Conservation (phyloP, 2,797 vertebrate genomes). For the Oophaga sylvatica region DNA sequence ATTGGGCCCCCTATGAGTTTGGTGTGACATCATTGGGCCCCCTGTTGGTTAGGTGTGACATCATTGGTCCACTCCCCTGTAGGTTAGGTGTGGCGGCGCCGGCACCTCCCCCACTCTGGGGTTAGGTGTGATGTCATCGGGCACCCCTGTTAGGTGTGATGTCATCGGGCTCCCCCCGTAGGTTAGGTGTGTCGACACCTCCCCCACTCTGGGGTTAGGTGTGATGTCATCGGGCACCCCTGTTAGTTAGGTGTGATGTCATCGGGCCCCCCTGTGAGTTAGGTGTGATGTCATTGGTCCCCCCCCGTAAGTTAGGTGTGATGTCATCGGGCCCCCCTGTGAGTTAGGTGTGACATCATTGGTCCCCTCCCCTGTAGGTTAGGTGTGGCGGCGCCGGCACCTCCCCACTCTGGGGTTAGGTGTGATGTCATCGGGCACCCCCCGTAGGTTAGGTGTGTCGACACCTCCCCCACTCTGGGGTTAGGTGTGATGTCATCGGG, state of each 20-base stretch:
- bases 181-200: no score
- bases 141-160: no score
- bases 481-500: background rate
- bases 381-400: no score
- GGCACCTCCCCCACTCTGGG: background rate
- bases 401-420: no score
- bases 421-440: background rate
- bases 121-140: background rate
- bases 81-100: background rate
- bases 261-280: background rate
- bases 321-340: background rate
- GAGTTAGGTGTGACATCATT: background rate
- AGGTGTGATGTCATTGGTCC: background rate
- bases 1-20: background rate
- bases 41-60: background rate
- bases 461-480: background rate
- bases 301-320: no score
- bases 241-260: background rate
- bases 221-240: background rate
- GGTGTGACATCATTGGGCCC: background rate
- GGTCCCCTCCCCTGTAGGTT: background rate
- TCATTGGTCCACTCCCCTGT: background rate
- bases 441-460: background rate
- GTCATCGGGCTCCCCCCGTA: no score
- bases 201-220: no score